Evolutionary conservation across 2,888 invertebrate genomes (phyloP).

Genomic region (Linyphia triangularis): DNA sequence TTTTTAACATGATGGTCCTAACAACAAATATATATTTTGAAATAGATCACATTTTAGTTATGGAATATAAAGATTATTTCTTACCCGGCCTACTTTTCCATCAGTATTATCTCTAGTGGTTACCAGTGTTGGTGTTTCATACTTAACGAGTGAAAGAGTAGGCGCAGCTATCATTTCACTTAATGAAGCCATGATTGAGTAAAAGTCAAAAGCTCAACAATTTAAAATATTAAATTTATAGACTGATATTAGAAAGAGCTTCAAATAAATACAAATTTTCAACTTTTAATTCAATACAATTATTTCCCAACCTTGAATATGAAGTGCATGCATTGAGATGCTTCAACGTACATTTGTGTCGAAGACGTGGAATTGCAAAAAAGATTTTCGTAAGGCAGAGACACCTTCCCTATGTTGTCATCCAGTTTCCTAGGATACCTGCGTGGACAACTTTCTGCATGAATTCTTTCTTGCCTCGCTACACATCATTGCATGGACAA

Average conservation of each 20-base stretch:
- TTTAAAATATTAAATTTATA: no score
- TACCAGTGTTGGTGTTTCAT: constrained; percentile 65
- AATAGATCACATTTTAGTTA: no score
- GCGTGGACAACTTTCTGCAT: constrained; percentile 47
- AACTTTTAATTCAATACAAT: background rate
- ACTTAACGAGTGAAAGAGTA: constrained; percentile 53
- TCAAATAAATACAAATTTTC: background rate
- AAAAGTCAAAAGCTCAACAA: background rate
- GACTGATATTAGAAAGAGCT: no score
- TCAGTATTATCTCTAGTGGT: constrained; percentile 51
- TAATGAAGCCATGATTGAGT: constrained; percentile 32
- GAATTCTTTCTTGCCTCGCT: constrained; percentile 20
- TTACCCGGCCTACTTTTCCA: constrained; percentile 41
- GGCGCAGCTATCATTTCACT: constrained; percentile 72
- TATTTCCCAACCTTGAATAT: background rate
- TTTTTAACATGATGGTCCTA: background rate
- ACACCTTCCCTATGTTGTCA: constrained; percentile 50
- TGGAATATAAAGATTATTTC: background rate
- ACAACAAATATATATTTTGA: background rate
- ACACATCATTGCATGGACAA: constrained; percentile 47
- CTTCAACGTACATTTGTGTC: background rate
- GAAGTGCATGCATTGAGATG: background rate
- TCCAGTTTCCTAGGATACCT: constrained; percentile 54
- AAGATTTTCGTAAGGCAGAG: background rate
- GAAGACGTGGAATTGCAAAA: background rate